phyloP scores from a whole-genome alignment of 2,888 invertebrate species.

The Allygus modestus region DNA sequence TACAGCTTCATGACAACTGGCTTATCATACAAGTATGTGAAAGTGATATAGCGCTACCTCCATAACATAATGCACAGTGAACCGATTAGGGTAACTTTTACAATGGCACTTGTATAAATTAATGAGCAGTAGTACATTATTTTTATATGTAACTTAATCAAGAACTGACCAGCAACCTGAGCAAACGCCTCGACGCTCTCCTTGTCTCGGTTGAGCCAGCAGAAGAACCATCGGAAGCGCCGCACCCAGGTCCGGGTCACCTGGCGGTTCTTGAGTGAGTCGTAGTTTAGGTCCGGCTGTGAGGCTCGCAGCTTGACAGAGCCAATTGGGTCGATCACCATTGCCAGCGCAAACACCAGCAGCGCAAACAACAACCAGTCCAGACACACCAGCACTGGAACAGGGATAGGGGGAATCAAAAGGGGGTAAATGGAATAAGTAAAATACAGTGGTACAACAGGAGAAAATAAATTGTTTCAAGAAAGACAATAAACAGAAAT shows the following conservation, averaged over 20 bases:
- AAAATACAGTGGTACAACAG: no score
- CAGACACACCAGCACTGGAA: constrained; percentile 84
- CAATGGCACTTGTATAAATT: no score
- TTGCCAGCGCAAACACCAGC: constrained; percentile 84
- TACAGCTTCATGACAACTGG: no score
- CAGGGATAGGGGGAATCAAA: not conserved
- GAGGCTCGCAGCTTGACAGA: constrained; percentile 79
- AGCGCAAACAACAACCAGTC: constrained; percentile 89
- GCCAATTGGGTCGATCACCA: constrained; percentile 91
- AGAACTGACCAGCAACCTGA: constrained; percentile 83
- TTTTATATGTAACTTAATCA: not conserved
- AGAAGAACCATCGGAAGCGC: constrained; percentile 86
- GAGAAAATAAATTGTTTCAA: no score
- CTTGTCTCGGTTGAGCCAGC: constrained; percentile 83
- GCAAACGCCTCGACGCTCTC: constrained; percentile 88
- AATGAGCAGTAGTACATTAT: no score
- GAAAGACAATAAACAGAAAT: no score
- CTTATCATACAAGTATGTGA: no score
- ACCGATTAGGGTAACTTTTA: no score
- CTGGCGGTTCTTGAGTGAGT: constrained; percentile 82
- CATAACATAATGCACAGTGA: no score
- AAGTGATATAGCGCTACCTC: no score
- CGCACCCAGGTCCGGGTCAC: constrained; percentile 86
- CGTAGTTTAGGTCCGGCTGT: constrained; percentile 75
- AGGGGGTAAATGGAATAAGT: no score